Evolutionary conservation across 1,140 invertebrate species (phyloP).

Genomic region (Ectropis grisescens): DNA sequence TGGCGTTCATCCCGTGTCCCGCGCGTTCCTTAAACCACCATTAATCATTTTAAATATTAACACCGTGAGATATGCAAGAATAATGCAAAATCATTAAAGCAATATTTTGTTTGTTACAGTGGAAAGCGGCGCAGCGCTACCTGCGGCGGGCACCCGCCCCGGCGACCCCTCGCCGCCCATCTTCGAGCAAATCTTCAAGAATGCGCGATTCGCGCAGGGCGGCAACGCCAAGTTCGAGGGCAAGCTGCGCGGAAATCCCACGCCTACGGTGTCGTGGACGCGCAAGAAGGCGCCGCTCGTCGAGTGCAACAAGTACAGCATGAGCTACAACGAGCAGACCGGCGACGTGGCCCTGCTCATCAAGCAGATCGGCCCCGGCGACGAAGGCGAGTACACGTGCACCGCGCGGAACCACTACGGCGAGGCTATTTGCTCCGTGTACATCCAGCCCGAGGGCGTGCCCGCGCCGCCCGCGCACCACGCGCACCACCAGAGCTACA

Average conservation of each 20-base stretch:
- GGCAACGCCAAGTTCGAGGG: slow-evolving; percentile 95
- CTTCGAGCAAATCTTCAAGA: slow-evolving; percentile 94
- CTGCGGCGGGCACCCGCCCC: slow-evolving; percentile 66
- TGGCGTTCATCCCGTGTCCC: too few species aligned
- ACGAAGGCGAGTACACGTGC: slow-evolving; percentile 96
- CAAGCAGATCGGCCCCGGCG: slow-evolving; percentile 91
- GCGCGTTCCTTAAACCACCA: too few species aligned
- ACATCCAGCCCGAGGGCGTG: slow-evolving; percentile 92
- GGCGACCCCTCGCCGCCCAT: slow-evolving; percentile 87
- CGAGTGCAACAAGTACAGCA: slow-evolving; percentile 86
- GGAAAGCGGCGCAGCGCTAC: slow-evolving; percentile 59
- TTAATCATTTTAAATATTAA: too few species aligned
- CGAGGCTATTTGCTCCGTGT: slow-evolving; percentile 95
- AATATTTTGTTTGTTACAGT: slow-evolving; percentile 52
- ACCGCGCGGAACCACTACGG: slow-evolving; percentile 93
- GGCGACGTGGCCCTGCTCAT: slow-evolving; percentile 91
- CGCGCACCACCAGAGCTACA: slow-evolving; percentile 64
- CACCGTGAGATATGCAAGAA: too few species aligned
- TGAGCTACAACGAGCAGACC: slow-evolving; percentile 89
- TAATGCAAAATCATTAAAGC: too few species aligned
- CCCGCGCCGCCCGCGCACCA: slow-evolving; percentile 74
- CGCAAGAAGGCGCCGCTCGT: slow-evolving; percentile 86
- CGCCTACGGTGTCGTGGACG: slow-evolving; percentile 95
- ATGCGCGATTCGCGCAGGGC: slow-evolving; percentile 93
- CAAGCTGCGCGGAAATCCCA: slow-evolving; percentile 90